Evolutionary conservation across 2,797 vertebrate genomes (phyloP).

Genomic region (Hippopotamyrus pictus): DNA sequence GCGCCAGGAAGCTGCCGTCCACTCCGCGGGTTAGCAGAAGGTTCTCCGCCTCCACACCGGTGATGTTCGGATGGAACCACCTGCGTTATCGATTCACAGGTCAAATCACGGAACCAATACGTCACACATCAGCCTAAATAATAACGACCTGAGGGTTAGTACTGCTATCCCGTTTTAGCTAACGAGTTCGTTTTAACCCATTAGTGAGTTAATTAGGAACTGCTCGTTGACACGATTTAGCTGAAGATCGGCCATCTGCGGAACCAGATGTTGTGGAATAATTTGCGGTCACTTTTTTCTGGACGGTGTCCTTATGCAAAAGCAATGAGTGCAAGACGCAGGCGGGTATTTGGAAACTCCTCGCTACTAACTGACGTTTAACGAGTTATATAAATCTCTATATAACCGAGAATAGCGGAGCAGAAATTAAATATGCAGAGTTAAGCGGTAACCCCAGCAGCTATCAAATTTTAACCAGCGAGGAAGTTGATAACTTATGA

Average conservation of each 20-base stretch:
- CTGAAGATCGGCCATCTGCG: constrained; percentile 45
- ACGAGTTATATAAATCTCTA: not conserved
- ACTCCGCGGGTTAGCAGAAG: constrained; percentile 94
- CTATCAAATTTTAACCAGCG: not conserved
- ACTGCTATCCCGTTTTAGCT: not conserved
- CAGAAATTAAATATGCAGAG: not conserved
- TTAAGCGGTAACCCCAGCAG: not conserved
- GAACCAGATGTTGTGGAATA: not conserved
- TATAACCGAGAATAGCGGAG: not conserved
- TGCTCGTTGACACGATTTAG: constrained; percentile 68
- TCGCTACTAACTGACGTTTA: not conserved
- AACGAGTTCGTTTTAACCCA: not conserved
- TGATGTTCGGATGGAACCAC: constrained; percentile 99
- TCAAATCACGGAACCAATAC: not conserved
- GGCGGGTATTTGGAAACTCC: not conserved
- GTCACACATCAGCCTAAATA: not conserved
- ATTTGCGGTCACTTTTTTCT: not conserved
- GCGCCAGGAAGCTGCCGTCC: constrained; percentile 92
- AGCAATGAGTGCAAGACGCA: not conserved
- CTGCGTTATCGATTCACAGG: constrained; percentile 47
- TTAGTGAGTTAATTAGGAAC: not conserved
- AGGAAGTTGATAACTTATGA: not conserved
- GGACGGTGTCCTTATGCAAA: constrained; percentile 8
- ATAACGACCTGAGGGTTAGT: not conserved
- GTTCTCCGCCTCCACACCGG: constrained; percentile 97